Base-by-base conservation (phyloP, 2,888 invertebrate genomes). In the Oscheius sp. region DNA sequence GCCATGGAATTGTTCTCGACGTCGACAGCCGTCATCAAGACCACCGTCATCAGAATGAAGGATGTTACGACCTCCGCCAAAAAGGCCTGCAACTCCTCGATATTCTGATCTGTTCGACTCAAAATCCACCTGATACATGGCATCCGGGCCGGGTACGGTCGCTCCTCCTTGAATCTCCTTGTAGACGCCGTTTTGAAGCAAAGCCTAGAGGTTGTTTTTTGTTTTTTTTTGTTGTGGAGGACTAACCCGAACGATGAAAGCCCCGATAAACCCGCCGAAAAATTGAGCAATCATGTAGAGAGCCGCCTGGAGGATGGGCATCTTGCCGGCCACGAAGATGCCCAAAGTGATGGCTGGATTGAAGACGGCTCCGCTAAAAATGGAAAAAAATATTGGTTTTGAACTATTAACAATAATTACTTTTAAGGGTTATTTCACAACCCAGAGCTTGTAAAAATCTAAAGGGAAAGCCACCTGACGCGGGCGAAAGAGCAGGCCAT, bases 321-420 rank as follows among this genome's bases (percentile, higher is more conserved):
- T 72, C 64, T 78, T 73, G 1, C 84, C 83, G 48, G 76, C 70
- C 2, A 82, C 45, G 2, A 80, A 76, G 45, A 83, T 74, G 4
- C 87, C 87, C 8, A 88, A 67, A 0, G 88, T 87, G 8, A 89
- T 88, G 0, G 87, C 88, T 1, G 88, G 88, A 72, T 88, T 88
- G 66, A 88, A 84, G 74, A 88, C 88, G 12, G 87, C 88, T 3
- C 88, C 88, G 75, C 88, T 88, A 52, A 66, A n/a, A n/a, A n/a
- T n/a, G n/a, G n/a, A n/a, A n/a, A n/a, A n/a, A n/a, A 65, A 42
- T 4, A 33, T 17, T 31, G 23, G 25, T 4, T 3, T 12, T 48
- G 48, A 25, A 4, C 3, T n/a, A n/a, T 12, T 6, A 8, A 42
- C 2, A 27, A 20, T 52, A n/a, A 15, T 4, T 15, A n/a, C n/a